These are phyloP conservation scores for Acanthacorydalis orientalis DNA, from an alignment of 2,888 invertebrate species.

Conservation along the genomic window DNA sequence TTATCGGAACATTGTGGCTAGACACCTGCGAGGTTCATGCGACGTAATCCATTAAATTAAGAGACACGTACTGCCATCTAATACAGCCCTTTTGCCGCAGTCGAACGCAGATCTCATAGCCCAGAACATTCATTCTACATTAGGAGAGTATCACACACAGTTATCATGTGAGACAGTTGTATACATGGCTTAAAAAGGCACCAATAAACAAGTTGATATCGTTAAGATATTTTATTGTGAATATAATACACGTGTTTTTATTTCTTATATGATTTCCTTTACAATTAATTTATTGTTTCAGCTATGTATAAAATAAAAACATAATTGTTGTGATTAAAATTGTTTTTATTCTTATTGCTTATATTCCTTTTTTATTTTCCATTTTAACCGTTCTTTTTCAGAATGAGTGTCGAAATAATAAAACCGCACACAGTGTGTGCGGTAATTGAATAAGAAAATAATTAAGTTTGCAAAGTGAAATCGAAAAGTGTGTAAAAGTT, in stretches of 20 bases:
- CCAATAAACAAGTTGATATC: constrained; percentile 46
- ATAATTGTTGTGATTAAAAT: background rate
- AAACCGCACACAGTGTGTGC: too few relatives aligned
- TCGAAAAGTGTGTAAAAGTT: too few relatives aligned
- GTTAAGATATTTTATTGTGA: constrained; percentile 34
- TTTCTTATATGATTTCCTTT: too few relatives aligned
- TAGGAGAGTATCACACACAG: background rate
- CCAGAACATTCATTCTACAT: background rate
- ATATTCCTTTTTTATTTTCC: background rate
- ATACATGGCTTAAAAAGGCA: constrained; percentile 27
- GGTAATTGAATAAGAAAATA: too few relatives aligned
- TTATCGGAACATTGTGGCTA: background rate
- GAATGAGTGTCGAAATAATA: too few relatives aligned
- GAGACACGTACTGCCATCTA: constrained; percentile 28
- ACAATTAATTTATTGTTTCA: background rate
- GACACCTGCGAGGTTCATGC: constrained; percentile 4
- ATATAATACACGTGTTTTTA: background rate
- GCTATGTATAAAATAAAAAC: background rate
- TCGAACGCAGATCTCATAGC: constrained; percentile 10
- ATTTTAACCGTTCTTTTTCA: too few relatives aligned
- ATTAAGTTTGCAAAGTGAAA: too few relatives aligned
- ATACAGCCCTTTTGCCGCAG: constrained; percentile 19
- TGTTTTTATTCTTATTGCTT: background rate
- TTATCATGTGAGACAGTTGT: constrained; percentile 8
- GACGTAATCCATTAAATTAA: constrained; percentile 9